Base-by-base conservation (phyloP, 2,113 vertebrate species). In the Procapra przewalskii region DNA sequence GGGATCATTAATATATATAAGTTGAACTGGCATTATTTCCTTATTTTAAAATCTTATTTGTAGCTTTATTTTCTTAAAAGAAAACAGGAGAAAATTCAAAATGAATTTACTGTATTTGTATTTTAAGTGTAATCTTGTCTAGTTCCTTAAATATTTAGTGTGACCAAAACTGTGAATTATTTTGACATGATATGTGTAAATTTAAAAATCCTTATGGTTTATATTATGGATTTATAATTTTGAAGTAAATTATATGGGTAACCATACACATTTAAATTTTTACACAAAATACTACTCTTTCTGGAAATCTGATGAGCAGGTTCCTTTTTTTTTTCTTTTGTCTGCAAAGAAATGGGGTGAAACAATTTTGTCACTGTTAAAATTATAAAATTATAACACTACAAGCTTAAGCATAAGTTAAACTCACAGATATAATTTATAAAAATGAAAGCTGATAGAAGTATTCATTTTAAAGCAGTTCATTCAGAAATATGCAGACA, bases 1-100 rank as follows among this genome's bases (percentile, higher is more conserved):
- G 7, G 29, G 88, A 60, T 67, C 40, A 77, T 29, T 92, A 91
- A 88, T 13, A 48, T 82, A 5, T 93, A 13, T 40, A 71, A 83
- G 25, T 57, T 75, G 25, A 93, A 64, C 60, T 59, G 17, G 48
- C 11, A 40, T 3, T 88, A 17, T 84, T 80, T 90, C 81, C 57
- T 95, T 87, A 55, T 59, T 77, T 94, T 92, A 64, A 85, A 54
- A 40, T 85, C 3, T 88, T 88, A 55, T 5, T 6, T 88, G 3
- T 90, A 55, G 59, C 14, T 88, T 96, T 62, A 79, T 82, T 77
- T 92, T 91, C 71, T 96, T 92, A 75, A 87, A 89, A 91, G 77
- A 23, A 25, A 4, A 54, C 88, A 40, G 31, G 16, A 87, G 31
- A 84, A 13, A 84, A 13, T 96, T 13, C 21, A 23, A 54, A 80